Percentiles rank a stretch among this genome's conserved stretches.
Conservation (phyloP, 2,113 vertebrate genomes). For the Tragelaphus buxtoni region DNA sequence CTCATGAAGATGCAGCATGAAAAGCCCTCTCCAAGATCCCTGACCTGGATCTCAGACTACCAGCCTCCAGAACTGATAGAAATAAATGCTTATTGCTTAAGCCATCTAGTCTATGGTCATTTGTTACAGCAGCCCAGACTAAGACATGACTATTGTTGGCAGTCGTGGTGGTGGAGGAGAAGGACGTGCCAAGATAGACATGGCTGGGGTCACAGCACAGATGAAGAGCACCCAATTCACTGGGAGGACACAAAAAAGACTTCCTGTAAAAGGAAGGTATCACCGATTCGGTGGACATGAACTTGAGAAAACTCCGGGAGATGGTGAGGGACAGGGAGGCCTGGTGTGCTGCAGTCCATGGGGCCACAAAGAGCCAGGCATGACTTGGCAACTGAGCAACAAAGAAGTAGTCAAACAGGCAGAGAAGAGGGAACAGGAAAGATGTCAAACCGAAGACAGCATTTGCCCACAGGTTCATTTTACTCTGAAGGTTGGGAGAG, state of each 20-base stretch:
- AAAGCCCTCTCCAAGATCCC: not conserved
- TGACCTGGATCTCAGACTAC: not conserved
- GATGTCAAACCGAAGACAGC: too few relatives aligned
- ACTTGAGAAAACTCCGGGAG: not conserved
- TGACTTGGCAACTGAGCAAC: too few relatives aligned
- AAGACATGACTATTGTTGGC: not conserved
- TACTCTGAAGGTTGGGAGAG: too few relatives aligned
- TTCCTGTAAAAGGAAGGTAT: not conserved
- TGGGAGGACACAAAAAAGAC: not conserved
- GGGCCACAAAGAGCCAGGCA: too few relatives aligned
- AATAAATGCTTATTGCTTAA: not conserved
- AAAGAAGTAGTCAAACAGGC: too few relatives aligned
- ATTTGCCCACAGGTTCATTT: too few relatives aligned
- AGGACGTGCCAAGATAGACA: not conserved
- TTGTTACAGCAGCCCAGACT: too few relatives aligned
- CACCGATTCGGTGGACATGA: not conserved
- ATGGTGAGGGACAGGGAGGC: too few relatives aligned
- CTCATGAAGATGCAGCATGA: accelerated
- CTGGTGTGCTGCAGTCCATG: too few relatives aligned
- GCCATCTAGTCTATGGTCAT: not conserved
- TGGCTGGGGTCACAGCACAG: not conserved
- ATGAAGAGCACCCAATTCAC: not conserved
- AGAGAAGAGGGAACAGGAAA: too few relatives aligned
- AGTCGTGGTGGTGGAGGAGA: not conserved
- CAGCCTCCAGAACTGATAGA: not conserved